Percentiles rank a stretch among this genome's conserved stretches.
Evolutionary conservation across 2,113 vertebrate species (phyloP).

Genomic region (Nothoprocta perdicaria): DNA sequence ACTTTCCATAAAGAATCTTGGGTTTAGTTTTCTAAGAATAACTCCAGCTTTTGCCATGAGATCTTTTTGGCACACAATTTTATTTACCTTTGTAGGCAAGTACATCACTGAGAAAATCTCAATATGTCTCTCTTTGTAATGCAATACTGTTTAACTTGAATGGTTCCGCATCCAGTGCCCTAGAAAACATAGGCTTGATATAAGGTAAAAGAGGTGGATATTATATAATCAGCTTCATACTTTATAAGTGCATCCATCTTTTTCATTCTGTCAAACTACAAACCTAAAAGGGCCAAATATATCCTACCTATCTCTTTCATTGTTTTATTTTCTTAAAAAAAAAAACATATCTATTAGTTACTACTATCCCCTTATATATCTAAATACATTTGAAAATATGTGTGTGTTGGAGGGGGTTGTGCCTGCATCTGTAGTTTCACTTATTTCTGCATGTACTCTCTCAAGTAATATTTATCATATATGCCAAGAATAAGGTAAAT

Average conservation of each 20-base stretch:
- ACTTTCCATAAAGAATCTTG: not conserved
- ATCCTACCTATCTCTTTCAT: not conserved
- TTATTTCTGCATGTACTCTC: not conserved
- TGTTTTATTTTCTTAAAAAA: not conserved
- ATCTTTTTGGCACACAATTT: not conserved
- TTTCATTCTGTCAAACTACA: not conserved
- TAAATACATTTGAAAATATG: not conserved
- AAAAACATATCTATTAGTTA: not conserved
- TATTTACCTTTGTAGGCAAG: not conserved
- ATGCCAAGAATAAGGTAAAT: not conserved
- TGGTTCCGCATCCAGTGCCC: not conserved
- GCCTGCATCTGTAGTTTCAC: not conserved
- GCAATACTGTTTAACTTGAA: not conserved
- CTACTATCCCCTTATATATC: fast-evolving
- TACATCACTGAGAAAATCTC: not conserved
- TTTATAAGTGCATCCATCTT: not conserved
- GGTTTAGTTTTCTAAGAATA: not conserved
- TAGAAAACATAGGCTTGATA: not conserved
- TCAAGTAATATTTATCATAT: not conserved
- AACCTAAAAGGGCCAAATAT: not conserved
- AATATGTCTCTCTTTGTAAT: not conserved
- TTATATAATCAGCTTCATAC: not conserved
- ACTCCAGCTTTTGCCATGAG: not conserved
- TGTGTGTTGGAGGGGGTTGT: not conserved
- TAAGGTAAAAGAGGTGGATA: not conserved